phyloP scores from a whole-genome alignment of 2,888 invertebrate species.

The Trichopria drosophilae region DNA sequence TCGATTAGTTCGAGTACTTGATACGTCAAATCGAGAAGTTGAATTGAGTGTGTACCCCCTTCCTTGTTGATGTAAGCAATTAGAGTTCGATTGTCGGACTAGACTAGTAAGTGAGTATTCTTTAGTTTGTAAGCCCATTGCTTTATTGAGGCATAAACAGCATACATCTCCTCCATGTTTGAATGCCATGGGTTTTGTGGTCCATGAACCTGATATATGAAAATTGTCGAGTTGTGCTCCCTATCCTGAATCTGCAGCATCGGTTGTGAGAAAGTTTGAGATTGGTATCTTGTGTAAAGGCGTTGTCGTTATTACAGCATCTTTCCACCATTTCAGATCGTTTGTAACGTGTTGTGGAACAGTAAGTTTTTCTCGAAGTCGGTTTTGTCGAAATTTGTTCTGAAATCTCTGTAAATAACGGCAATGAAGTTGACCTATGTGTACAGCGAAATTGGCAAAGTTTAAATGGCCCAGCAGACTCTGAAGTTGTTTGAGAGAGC shows the following conservation, averaged over 20 bases:
- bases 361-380: too few relatives aligned
- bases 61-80: conserved; percentile 31
- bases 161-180: conserved; percentile 29
- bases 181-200: conserved; percentile 18
- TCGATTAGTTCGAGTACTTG: conserved; percentile 21
- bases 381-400: conserved; percentile 18
- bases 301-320: too few relatives aligned
- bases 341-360: too few relatives aligned
- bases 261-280: conserved; percentile 22
- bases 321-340: too few relatives aligned
- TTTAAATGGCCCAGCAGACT: too few relatives aligned
- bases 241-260: conserved; percentile 26
- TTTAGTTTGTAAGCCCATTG: conserved; percentile 2
- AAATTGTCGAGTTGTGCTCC: conserved; percentile 19
- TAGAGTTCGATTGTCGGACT: conserved; percentile 29
- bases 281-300: too few relatives aligned
- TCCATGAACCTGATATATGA: conserved; percentile 20
- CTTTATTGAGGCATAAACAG: conserved; percentile 23
- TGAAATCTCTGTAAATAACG: too few relatives aligned
- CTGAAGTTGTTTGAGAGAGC: too few relatives aligned
- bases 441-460: too few relatives aligned
- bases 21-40: conserved; percentile 21
- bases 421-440: too few relatives aligned
- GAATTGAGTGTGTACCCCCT: conserved; percentile 25
- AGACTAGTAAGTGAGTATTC: conserved; percentile 24